Conservation (phyloP, 2,113 vertebrate genomes). For the Lampris megalopsis region DNA sequence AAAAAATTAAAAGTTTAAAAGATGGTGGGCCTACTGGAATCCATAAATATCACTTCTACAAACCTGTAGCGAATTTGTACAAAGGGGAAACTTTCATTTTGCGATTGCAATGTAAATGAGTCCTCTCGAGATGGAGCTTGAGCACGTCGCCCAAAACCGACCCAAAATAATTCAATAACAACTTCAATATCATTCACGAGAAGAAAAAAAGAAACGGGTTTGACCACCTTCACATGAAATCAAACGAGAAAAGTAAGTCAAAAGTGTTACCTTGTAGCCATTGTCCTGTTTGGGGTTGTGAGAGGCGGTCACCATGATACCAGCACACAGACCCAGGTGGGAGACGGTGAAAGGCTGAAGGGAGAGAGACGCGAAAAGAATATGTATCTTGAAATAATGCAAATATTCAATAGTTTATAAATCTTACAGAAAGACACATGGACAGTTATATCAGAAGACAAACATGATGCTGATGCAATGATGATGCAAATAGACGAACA, state of each 20-base stretch:
- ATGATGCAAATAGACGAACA: no score
- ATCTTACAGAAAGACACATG: neutral
- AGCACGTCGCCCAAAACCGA: no score
- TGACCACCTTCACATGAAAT: neutral
- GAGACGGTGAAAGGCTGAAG: slow-evolving; percentile 93
- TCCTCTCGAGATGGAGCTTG: no score
- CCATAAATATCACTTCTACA: no score
- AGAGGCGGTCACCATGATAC: slow-evolving; percentile 97
- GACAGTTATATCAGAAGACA: no score
- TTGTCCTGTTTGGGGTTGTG: slow-evolving; percentile 99
- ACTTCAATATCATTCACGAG: neutral
- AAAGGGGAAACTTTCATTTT: no score
- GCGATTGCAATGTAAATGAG: no score
- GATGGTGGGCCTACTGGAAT: no score
- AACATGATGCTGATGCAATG: no score
- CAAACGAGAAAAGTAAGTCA: neutral
- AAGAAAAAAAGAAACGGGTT: neutral
- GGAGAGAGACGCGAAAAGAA: neutral
- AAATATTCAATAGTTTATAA: no score
- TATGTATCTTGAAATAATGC: neutral
- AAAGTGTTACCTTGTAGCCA: slow-evolving; percentile 91
- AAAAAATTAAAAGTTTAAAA: no score
- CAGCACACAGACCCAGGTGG: slow-evolving; percentile 91
- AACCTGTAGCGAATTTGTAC: no score
- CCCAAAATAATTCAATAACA: neutral